phyloP scores from a whole-genome alignment of 2,888 invertebrate genomes.

The Cyclophora punctaria region DNA sequence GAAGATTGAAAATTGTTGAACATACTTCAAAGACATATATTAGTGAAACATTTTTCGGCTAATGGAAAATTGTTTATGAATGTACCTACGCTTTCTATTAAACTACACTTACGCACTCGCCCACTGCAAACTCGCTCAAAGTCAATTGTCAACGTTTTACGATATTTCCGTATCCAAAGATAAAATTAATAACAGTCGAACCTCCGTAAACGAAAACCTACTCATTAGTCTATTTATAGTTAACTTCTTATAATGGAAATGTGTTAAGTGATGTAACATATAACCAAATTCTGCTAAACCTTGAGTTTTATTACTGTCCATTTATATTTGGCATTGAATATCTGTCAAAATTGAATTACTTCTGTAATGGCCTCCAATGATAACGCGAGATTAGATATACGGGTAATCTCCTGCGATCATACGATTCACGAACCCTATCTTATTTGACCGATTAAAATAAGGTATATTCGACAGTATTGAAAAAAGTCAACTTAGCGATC shows the following conservation, averaged over 20 bases:
- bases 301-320: background rate
- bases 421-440: slow-evolving; percentile 17
- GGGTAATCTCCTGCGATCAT: slow-evolving; percentile 21
- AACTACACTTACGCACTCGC: no score
- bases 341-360: slow-evolving; percentile 2
- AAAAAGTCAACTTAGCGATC: background rate
- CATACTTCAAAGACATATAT: no score
- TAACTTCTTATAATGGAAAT: background rate
- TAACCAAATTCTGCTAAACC: background rate
- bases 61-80: no score
- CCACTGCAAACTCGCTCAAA: no score
- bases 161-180: no score
- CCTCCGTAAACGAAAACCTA: no score
- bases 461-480: slow-evolving; percentile 6
- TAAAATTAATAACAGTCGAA: no score
- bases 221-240: no score
- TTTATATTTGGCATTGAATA: background rate
- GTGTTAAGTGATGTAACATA: slow-evolving; percentile 3
- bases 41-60: no score
- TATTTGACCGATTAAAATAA: slow-evolving; percentile 5
- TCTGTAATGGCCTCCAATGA: slow-evolving; percentile 9
- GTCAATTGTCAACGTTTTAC: no score
- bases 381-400: slow-evolving; percentile 24
- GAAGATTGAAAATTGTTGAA: no score
- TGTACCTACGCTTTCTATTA: no score